These are phyloP conservation scores for Pogoniulus pusillus DNA, from an alignment of 2,797 vertebrate species.

Conservation along the genomic window DNA sequence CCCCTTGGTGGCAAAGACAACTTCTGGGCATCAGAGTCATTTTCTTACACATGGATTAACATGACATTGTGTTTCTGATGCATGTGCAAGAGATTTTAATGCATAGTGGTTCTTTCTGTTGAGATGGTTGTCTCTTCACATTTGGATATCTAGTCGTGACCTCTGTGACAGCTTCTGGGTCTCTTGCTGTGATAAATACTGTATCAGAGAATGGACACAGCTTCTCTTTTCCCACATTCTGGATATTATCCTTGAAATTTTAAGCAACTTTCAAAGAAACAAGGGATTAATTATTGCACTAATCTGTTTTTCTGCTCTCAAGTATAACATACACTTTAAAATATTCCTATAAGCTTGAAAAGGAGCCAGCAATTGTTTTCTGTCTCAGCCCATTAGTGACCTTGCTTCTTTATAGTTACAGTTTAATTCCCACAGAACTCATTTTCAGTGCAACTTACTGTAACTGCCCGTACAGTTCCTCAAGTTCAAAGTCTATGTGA, in stretches of 20 bases:
- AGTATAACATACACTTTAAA: background rate
- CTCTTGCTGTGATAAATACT: constrained; percentile 22
- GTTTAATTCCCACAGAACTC: background rate
- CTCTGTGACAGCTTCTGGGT: constrained; percentile 14
- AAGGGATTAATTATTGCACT: constrained; percentile 2
- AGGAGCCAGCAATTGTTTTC: constrained; percentile 5
- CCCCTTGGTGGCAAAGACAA: constrained; percentile 25
- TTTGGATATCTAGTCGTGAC: constrained; percentile 8
- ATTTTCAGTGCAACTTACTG: background rate
- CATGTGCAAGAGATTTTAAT: constrained; percentile 7
- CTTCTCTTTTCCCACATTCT: constrained; percentile 10
- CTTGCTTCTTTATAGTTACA: constrained; percentile 3
- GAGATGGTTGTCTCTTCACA: background rate
- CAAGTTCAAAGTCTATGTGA: background rate
- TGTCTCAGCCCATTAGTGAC: constrained; percentile 28
- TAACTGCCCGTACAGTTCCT: background rate
- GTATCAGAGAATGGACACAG: constrained; percentile 8
- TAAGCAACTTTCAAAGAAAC: background rate
- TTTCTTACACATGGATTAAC: constrained; percentile 51
- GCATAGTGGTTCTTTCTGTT: background rate
- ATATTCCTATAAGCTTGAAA: constrained; percentile 10
- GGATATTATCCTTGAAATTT: constrained; percentile 35
- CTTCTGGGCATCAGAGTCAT: background rate
- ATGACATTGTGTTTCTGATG: constrained; percentile 18
- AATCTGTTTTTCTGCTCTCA: background rate